Conservation (phyloP, 2,888 invertebrate genomes). For the Metopia argyrocephala region DNA sequence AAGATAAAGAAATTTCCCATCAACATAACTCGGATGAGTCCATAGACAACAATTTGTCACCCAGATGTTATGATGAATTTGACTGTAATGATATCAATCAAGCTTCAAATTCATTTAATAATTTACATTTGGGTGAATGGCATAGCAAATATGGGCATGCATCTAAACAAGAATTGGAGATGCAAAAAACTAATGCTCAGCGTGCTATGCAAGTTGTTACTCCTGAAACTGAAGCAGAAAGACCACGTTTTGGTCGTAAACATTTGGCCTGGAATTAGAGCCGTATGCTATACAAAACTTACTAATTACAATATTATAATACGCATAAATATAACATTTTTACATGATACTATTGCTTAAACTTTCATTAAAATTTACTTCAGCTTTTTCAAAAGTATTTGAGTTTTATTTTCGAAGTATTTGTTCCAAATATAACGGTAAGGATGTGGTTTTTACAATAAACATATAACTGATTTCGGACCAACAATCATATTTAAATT, state of each 20-base stretch:
- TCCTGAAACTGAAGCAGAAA: conserved; percentile 66
- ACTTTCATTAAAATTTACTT: too few species aligned
- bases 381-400: too few species aligned
- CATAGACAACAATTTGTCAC: conserved; percentile 4
- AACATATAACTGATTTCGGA: too few species aligned
- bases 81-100: conserved; percentile 25
- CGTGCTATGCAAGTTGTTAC: conserved; percentile 71
- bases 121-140: conserved; percentile 74
- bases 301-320: not conserved
- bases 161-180: conserved; percentile 66
- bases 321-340: too few species aligned
- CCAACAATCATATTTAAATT: too few species aligned
- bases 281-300: not conserved
- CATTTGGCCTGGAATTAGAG: conserved; percentile 75
- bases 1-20: conserved; percentile 6
- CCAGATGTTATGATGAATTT: not conserved
- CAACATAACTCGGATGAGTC: conserved; percentile 37
- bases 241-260: conserved; percentile 74
- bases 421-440: too few species aligned
- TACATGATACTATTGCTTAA: too few species aligned
- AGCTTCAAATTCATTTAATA: conserved; percentile 69
- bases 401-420: too few species aligned
- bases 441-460: too few species aligned
- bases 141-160: conserved; percentile 64
- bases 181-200: conserved; percentile 63